Evolutionary conservation across 92 coral and sea anemone species (phyloP).

Genomic region (Ricordea florida): DNA sequence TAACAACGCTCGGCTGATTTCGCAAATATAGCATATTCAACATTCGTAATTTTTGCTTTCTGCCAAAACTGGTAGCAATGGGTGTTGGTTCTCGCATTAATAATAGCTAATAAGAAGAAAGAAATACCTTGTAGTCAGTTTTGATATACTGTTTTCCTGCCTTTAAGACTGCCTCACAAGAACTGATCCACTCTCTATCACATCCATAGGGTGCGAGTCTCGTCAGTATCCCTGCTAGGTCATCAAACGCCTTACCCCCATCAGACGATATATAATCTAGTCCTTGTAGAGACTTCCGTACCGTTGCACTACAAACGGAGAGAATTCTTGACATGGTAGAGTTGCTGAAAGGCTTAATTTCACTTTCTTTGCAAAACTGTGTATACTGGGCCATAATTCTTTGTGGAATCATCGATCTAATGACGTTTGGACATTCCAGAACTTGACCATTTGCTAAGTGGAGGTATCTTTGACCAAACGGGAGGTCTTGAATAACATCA

Average conservation of each 20-base stretch:
- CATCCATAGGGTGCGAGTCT: too few relatives aligned
- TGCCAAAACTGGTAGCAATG: too few relatives aligned
- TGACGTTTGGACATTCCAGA: conserved; percentile 38
- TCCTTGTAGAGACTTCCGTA: too few relatives aligned
- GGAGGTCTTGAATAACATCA: conserved; percentile 48
- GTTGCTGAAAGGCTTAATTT: conserved; percentile 5
- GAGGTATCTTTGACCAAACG: conserved; percentile 51
- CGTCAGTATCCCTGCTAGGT: too few relatives aligned
- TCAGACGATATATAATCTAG: too few relatives aligned
- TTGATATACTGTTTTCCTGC: conserved; percentile 61
- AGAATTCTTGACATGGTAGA: background rate
- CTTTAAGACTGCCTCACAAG: conserved; percentile 39
- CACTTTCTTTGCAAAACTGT: conserved; percentile 5
- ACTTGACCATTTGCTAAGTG: conserved; percentile 43
- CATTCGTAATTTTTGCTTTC: too few relatives aligned
- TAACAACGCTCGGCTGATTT: too few relatives aligned
- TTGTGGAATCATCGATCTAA: conserved; percentile 29
- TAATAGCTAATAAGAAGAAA: too few relatives aligned
- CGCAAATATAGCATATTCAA: too few relatives aligned
- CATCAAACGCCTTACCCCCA: too few relatives aligned
- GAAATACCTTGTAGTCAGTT: conserved; percentile 59
- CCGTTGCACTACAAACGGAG: conserved; percentile 6
- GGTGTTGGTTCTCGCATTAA: too few relatives aligned
- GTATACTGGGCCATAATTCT: conserved; percentile 26
- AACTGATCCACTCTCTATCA: conserved; percentile 25